Evolutionary conservation across 2,888 invertebrate species (phyloP), one percentile per base, ranked within the genome.

Genomic region (Ennomos fuscantarius): DNA sequence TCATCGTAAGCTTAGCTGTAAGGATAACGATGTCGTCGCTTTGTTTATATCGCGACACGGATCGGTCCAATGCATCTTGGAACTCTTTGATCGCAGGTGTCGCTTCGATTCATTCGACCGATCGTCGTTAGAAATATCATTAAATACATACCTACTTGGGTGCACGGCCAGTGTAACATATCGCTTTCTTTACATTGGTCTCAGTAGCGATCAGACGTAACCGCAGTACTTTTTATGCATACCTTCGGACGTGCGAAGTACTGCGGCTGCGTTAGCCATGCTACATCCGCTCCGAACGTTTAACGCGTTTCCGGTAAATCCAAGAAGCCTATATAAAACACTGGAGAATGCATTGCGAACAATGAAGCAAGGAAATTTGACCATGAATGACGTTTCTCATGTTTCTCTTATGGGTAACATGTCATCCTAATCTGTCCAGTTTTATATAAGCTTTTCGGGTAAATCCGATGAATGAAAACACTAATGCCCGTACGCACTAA

Each of bases 1-100:
- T 78, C 81, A 82, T 85, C 79, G 78, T 85, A 82, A 85, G 89
- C 87, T 86, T 86, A 87, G 86, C 82, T 76, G 71, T 84, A 86
- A 85, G 84, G 80, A 76, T 81, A 76, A 80, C 76, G 72, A 73
- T 74, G 73, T 76, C 73, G 80, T 74, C 65, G 66, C 86, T 86
- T 88, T 83, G 83, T 79, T 76, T 76, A 78, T 76, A 82, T 73
- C 72, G 78, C 80, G 74, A 69, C 65, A 64, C 62, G 61, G 63
- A 58, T 76, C 74, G 73, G 69, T 78, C 73, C 66, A 79, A 78
- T 73, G 70, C 63, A 60, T 73, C 71, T 63, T 33, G 40, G 34
- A 37, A 9, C 34, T 13, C 32, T n/a, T 32, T 46, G 5, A 32
- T 13, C 32, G 13, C 33, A 9, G 47, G 56, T 53, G 48, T 50